These are phyloP conservation scores for Cyclophora punctaria DNA, from an alignment of 2,888 invertebrate species.

Conservation along the genomic window DNA sequence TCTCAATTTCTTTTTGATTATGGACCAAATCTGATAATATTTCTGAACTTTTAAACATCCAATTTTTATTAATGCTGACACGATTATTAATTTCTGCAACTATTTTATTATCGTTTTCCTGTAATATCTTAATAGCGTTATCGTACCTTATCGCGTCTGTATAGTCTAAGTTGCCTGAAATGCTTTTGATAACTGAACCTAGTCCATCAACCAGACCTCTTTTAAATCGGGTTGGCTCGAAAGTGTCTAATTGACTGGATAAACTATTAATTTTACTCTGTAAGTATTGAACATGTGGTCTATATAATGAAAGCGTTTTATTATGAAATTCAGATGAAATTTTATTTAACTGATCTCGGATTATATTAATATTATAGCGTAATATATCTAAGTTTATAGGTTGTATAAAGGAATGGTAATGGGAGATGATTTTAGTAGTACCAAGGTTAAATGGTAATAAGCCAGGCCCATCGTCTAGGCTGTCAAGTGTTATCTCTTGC, in stretches of 20 bases:
- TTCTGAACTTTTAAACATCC: conserved; percentile 6
- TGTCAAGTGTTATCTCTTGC: conserved; percentile 10
- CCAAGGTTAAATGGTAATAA: conserved; percentile 12
- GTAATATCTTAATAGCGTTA: conserved; percentile 14
- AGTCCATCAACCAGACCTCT: conserved; percentile 9
- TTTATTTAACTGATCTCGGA: background rate
- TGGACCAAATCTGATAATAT: conserved; percentile 5
- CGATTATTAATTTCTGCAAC: conserved; percentile 16
- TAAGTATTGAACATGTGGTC: background rate
- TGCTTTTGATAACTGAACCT: conserved; percentile 8
- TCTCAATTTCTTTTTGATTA: conserved; percentile 13
- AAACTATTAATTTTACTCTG: background rate
- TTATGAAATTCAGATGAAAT: background rate
- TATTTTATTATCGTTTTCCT: conserved; percentile 15
- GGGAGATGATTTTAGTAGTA: background rate
- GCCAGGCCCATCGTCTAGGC: conserved; percentile 13
- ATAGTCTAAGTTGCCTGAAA: conserved; percentile 9
- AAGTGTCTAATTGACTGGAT: background rate
- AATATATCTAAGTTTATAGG: conserved; percentile 3
- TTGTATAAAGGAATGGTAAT: background rate
- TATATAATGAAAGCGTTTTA: background rate
- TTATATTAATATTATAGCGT: background rate
- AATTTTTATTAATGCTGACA: conserved; percentile 18
- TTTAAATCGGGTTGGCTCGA: conserved; percentile 1
- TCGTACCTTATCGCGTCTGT: conserved; percentile 19